Evolutionary conservation across 1,140 invertebrate genomes (phyloP).

Genomic region (Diorhabda elongata): DNA sequence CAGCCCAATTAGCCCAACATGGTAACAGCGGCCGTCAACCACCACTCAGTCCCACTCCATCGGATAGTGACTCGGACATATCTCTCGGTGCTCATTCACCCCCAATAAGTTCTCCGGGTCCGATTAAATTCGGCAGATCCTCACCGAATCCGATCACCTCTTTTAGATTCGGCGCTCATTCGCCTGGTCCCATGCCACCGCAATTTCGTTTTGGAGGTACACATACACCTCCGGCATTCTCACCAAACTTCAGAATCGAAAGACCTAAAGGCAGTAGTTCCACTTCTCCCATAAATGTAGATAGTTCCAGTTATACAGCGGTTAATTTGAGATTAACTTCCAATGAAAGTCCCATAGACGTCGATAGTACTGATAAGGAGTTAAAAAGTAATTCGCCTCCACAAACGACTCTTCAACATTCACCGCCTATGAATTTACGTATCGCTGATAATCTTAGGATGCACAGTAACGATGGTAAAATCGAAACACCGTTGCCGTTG

Average conservation of each 20-base stretch:
- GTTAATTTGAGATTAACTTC: slow-evolving; percentile 33
- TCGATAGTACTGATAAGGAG: slow-evolving; percentile 38
- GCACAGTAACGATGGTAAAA: slow-evolving; percentile 22
- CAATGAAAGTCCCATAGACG: slow-evolving; percentile 40
- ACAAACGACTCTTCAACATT: slow-evolving; percentile 45
- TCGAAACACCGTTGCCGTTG: slow-evolving; percentile 42
- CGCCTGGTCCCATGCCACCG: slow-evolving; percentile 45
- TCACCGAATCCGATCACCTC: slow-evolving; percentile 44
- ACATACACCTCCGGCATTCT: slow-evolving; percentile 37
- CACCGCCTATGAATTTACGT: slow-evolving; percentile 47
- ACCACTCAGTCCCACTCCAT: slow-evolving; percentile 40
- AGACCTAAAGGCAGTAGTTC: slow-evolving; percentile 29
- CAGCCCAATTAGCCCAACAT: slow-evolving; percentile 45
- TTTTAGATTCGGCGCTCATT: slow-evolving; percentile 44
- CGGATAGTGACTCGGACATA: slow-evolving; percentile 54
- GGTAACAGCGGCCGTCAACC: slow-evolving; percentile 35
- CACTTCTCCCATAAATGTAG: slow-evolving; percentile 41
- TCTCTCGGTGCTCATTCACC: slow-evolving; percentile 55
- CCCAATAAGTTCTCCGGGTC: slow-evolving; percentile 47
- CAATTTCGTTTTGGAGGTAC: slow-evolving; percentile 42
- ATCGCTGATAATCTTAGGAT: slow-evolving; percentile 29
- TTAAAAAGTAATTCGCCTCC: slow-evolving; percentile 44
- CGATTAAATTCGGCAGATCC: slow-evolving; percentile 36
- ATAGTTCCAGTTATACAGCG: slow-evolving; percentile 38
- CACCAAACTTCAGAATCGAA: slow-evolving; percentile 38